Evolutionary conservation across 92 coral and sea anemone species (phyloP), one percentile per base, ranked within the genome.

Genomic region (Epizoanthus scotinus): DNA sequence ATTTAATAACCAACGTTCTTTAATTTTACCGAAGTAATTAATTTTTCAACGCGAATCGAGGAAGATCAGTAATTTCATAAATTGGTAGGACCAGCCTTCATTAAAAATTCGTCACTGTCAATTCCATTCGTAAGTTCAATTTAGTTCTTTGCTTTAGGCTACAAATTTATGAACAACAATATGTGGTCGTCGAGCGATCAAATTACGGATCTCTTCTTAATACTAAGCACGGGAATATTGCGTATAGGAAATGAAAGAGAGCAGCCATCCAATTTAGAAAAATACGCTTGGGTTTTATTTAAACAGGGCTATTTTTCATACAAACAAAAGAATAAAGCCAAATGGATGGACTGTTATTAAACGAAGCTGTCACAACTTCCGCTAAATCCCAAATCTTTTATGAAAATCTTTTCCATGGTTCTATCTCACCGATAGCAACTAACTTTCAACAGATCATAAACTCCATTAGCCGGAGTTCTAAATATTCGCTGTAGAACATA

Each of bases 81-180:
- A 75, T 59, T 34, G 68, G 60, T 60, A 59, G 81, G 42, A 75
- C 81, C 42, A 38, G 59, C 44, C 27, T 75, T 75, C 68, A 75
- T 75, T 75, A 75, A 75, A 75, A 75, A 75, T 75, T 75, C 67
- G 81, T 75, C 67, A 59, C 81, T 75, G 81, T 75, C 81, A 75
- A 36, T 38, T 21, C 15, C 68, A 38, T 21, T 75, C 81, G n/a
- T 26, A 20, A 63, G 67, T 58, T 60, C 81, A 59, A 58, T 75
- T 75, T 21, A 75, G 63, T 36, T 75, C 56, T 34, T 59, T 38
- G 69, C 81, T 75, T 59, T 38, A 66, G 68, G 81, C 55, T 63
- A 75, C 55, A 38, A 49, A 20, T 38, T 59, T 58, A 36, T 21
- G 56, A 59, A 57, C 24, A 22, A 57, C 47, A 75, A 58, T 75